Evolutionary conservation across 2,797 vertebrate genomes (phyloP).

Genomic region (Lutra lutra): DNA sequence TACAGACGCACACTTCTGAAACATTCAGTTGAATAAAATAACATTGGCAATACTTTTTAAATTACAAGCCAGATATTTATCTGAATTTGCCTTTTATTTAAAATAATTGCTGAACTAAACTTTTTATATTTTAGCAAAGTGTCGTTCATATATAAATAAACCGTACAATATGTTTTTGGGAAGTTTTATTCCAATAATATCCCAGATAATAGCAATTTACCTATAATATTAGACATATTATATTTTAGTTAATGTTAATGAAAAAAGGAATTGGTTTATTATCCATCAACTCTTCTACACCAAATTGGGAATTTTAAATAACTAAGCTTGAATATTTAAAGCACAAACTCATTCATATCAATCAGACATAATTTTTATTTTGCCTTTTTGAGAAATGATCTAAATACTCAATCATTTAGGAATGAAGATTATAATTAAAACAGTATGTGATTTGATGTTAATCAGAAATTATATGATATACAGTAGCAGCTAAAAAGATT

Average conservation of each 20-base stretch:
- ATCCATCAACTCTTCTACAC: constrained; percentile 36
- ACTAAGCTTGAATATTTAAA: constrained; percentile 76
- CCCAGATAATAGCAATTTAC: constrained; percentile 53
- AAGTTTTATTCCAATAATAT: constrained; percentile 52
- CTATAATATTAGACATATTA: constrained; percentile 54
- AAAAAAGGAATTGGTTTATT: constrained; percentile 69
- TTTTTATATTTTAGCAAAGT: constrained; percentile 32
- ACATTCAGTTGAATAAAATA: constrained; percentile 51
- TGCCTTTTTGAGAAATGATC: constrained; percentile 77
- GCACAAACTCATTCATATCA: constrained; percentile 73
- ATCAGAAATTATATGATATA: constrained; percentile 78
- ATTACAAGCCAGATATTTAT: background rate
- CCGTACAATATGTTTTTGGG: constrained; percentile 17
- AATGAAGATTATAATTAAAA: constrained; percentile 63
- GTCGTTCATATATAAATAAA: constrained; percentile 40
- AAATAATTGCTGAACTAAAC: constrained; percentile 34
- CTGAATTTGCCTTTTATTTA: constrained; percentile 37
- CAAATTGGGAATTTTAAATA: constrained; percentile 76
- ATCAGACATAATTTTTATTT: constrained; percentile 78
- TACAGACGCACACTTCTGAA: background rate
- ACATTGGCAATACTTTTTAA: background rate
- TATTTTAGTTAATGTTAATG: constrained; percentile 68
- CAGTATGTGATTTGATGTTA: constrained; percentile 70
- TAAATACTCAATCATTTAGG: constrained; percentile 80
- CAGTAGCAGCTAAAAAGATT: constrained; percentile 75